Evolutionary conservation across 2,113 vertebrate genomes (phyloP).

Genomic region (Okapia johnstoni): DNA sequence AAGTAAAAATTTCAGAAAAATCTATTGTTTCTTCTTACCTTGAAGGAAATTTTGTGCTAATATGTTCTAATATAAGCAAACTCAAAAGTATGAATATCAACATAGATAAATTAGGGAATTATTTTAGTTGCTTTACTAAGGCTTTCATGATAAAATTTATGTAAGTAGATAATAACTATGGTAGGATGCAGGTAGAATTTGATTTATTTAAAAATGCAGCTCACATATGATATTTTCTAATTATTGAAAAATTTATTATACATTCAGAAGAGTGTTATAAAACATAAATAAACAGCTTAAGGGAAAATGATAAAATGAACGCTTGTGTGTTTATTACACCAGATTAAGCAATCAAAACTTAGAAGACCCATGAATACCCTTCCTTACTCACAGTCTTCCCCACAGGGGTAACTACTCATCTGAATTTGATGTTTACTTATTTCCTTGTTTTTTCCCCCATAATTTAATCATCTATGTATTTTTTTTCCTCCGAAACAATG

Average conservation of each 20-base stretch:
- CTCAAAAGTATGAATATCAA: background rate
- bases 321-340: background rate
- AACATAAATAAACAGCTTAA: conserved; percentile 12
- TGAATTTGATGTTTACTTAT: background rate
- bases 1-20: background rate
- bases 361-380: background rate
- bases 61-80: background rate
- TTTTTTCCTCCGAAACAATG: background rate
- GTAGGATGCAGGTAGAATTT: conserved; percentile 1
- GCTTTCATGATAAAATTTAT: conserved; percentile 13
- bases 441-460: background rate
- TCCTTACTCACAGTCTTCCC: background rate
- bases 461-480: background rate
- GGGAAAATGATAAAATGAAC: background rate
- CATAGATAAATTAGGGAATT: background rate
- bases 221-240: background rate
- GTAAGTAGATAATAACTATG: background rate
- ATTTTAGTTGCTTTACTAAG: conserved; percentile 17
- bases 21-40: background rate
- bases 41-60: background rate
- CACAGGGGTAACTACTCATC: background rate
- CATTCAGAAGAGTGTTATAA: background rate
- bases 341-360: conserved; percentile 6
- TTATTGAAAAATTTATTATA: background rate
- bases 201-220: background rate